Base-by-base conservation (phyloP, 2,113 vertebrate species). In the Dasypus novemcinctus region DNA sequence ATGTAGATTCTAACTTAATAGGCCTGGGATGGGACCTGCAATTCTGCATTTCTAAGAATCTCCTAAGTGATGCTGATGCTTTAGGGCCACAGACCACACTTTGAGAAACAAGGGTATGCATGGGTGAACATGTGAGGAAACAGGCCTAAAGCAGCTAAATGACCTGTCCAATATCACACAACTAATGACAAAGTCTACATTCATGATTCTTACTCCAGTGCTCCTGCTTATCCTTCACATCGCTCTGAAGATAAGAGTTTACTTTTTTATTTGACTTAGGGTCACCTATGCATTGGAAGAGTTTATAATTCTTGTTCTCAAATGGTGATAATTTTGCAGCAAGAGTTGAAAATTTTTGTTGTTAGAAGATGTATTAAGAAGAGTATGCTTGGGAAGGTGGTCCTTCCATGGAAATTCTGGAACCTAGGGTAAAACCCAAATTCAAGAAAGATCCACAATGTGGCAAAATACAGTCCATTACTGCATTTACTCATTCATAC, bases 211-310 rank as follows among this genome's bases (percentile, higher is more conserved):
- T 71, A 87, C 11, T 31, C 46, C 1, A 84, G 10, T 49, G 64
- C 9, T 17, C 15, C 33, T 66, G 78, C n/a, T 74, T 78, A 18
- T 90, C 33, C 64, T 87, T 80, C 43, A 72, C 31, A 36, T 23
- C 54, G n/a, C n/a, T 94, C 41, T 90, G 64, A 87, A 79, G 27
- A 68, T 78, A 33, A 86, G 54, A 86, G 57, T 94, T 86, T 71
- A 41, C n/a, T 87, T 91, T 91, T n/a, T 63, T 66, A 76, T 91
- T 63, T 95, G 93, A 12, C 9, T 54, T 83, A 7, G 33, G 49
- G 12, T 78, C 68, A 75, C 21, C 14, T 33, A 87, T 54, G 82
- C 4, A 57, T 95, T 54, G 75, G 49, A 91, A 93, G 33, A 66
- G 31, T 31, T 54, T 38, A 76, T 85, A 76, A 87, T 59, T 52